Evolutionary conservation across 2,113 vertebrate species (phyloP), one percentile per base, ranked within the genome.

Genomic region (Stomatorhinus ivindoensis): DNA sequence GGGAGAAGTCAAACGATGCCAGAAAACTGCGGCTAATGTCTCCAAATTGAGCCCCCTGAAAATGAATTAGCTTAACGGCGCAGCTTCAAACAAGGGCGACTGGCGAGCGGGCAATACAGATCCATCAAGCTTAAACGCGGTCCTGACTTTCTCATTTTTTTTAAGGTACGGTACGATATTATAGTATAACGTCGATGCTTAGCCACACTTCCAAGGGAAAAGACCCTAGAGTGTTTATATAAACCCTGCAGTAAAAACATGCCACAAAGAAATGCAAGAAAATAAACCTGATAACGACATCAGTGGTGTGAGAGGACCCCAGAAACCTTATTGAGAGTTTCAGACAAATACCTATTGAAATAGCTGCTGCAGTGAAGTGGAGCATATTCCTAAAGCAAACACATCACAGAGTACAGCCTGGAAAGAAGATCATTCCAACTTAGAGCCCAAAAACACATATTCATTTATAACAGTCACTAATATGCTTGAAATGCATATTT

Each of bases 1-100:
- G 80, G 65, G 90, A 87, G 89, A 92, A 87, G 85, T 88, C 90
- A 91, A 89, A 86, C 89, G 88, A 92, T 88, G 91, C 93, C 92
- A 92, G 92, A 90, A 90, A 11, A 82, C 86, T 89, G 69, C 88
- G 80, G 47, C 47, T 51, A 73, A 58, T 13, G 6, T 91, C 89
- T 93, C 92, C 61, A 88, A 87, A 87, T 50, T 65, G 58, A 89
- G 88, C 35, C 53, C 76, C 53, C 58, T 92, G 80, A 84, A 83
- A 55, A 51, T 31, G 48, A 89, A n/a, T 27, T 55, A 82, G 51
- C 61, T 69, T 31, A 69, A 69, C 27, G 15, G 50, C 35, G 6
- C 50, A 0, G 51, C 88, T 46, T 89, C 50, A 88, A 31, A 39
- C 88, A 84, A 84, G 50, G 11, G 50, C 15, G n/a, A 48, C 55